These are phyloP conservation scores for Teleogryllus oceanicus DNA, from an alignment of 2,888 invertebrate species.

Conservation along the genomic window DNA sequence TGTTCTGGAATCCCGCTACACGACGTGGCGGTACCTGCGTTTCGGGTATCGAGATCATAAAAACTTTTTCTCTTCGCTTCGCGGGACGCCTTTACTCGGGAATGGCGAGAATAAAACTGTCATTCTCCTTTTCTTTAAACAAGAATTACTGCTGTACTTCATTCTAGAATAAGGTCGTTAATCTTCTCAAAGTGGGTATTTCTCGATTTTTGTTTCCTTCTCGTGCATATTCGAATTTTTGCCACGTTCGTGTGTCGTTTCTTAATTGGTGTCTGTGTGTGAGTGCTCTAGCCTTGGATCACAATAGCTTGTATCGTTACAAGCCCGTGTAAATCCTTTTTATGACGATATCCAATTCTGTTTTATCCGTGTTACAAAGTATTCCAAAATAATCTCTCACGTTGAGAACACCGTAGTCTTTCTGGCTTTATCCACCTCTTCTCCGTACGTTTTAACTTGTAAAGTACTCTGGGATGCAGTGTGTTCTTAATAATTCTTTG, in stretches of 20 bases:
- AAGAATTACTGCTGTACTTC: background rate
- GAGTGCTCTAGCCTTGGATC: background rate
- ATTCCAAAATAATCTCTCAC: slow-evolving; percentile 18
- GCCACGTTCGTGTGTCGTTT: background rate
- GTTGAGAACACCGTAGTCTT: background rate
- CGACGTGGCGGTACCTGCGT: background rate
- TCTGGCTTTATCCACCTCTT: background rate
- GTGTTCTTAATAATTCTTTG: slow-evolving; percentile 18
- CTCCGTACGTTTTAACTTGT: background rate
- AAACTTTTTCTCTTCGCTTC: background rate
- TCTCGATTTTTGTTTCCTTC: too few species aligned
- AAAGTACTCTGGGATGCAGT: background rate
- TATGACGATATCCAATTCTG: background rate
- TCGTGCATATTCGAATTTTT: background rate
- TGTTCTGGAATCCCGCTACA: background rate
- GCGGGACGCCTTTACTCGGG: background rate
- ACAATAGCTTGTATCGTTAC: background rate
- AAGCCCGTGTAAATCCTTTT: background rate
- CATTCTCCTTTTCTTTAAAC: background rate
- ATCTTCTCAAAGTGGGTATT: background rate
- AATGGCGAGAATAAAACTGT: slow-evolving; percentile 2
- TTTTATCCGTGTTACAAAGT: background rate
- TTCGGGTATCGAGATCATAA: slow-evolving; percentile 1
- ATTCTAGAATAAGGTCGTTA: background rate
- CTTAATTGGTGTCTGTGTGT: background rate